Evolutionary conservation across 1,140 invertebrate species (phyloP).

Genomic region (Eulimnadia texana): DNA sequence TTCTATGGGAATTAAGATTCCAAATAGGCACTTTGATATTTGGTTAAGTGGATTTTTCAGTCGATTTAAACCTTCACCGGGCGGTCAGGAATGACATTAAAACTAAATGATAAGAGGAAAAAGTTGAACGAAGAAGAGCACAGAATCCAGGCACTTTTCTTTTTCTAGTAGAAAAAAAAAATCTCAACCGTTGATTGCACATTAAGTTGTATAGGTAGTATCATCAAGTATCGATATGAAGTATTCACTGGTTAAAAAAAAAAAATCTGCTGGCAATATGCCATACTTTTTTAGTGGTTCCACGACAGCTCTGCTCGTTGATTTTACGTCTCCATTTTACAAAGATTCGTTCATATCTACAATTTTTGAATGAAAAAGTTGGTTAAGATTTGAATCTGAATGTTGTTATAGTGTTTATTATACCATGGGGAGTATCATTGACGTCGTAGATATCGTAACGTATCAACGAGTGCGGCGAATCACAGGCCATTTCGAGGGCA

Average conservation of each 20-base stretch:
- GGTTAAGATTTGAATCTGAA: no score
- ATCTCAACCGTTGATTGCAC: background rate
- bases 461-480: background rate
- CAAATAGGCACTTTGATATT: no score
- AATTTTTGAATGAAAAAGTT: no score
- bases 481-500: background rate
- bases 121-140: background rate
- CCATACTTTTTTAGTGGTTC: background rate
- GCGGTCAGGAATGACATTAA: background rate
- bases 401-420: no score
- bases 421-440: background rate
- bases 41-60: background rate
- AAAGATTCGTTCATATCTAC: background rate
- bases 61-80: background rate
- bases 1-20: no score
- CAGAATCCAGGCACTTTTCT: background rate
- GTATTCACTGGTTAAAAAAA: background rate
- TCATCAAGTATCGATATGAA: no score
- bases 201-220: background rate
- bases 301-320: no score
- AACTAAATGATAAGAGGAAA: background rate
- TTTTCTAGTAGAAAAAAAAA: background rate
- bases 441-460: background rate
- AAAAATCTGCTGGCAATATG: background rate
- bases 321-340: no score